A percentile compares a stretch with the other conserved stretches of the same genome.
phyloP scores from a whole-genome alignment of 2,113 vertebrate genomes.

The Pitta sordida region DNA sequence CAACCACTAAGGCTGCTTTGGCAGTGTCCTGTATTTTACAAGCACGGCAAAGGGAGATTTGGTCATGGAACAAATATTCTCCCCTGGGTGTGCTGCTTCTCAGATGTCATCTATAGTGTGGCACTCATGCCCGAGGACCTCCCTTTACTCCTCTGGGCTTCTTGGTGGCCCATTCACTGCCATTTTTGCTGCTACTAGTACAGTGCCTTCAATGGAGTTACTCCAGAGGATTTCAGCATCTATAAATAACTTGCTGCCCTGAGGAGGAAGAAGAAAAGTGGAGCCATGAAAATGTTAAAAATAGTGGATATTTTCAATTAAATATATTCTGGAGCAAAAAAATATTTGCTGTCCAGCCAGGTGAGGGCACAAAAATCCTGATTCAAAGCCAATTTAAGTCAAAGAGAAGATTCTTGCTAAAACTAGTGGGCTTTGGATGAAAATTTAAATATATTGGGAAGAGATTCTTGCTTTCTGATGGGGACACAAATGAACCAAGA shows the following conservation, averaged over 20 bases:
- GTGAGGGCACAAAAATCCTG: not conserved
- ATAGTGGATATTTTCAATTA: not conserved
- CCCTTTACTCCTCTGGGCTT: not conserved
- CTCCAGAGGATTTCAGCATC: not conserved
- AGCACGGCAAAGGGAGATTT: not conserved
- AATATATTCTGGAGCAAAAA: not conserved
- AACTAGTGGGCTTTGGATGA: not conserved
- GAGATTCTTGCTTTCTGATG: not conserved
- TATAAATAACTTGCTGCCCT: not conserved
- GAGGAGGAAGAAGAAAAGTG: not conserved
- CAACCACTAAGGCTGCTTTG: not conserved
- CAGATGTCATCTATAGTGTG: not conserved
- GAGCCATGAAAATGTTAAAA: not conserved
- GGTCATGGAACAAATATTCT: not conserved
- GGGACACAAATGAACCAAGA: not conserved
- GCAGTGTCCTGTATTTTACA: not conserved
- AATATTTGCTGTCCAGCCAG: not conserved
- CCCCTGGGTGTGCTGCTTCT: not conserved
- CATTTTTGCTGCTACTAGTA: not conserved
- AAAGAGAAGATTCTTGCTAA: not conserved
- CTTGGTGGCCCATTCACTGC: not conserved
- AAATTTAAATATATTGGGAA: not conserved
- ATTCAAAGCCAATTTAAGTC: not conserved
- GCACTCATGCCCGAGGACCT: not conserved
- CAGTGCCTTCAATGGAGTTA: not conserved